These are phyloP conservation scores for Artemia sp. DNA, from an alignment of 2,888 invertebrate genomes.

Conservation along the genomic window DNA sequence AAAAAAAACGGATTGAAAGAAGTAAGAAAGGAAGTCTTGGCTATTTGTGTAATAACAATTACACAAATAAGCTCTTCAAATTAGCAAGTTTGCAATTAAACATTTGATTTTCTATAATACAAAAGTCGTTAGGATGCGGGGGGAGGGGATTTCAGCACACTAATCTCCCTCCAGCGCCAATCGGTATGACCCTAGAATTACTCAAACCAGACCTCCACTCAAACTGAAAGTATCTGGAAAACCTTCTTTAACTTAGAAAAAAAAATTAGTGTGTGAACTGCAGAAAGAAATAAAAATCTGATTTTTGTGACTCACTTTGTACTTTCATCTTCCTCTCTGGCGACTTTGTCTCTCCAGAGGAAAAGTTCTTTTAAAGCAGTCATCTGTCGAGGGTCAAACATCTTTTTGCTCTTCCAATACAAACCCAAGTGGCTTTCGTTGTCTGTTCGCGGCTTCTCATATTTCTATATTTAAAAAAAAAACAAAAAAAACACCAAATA, in stretches of 20 bases:
- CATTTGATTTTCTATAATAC: too few species aligned
- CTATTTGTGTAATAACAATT: too few species aligned
- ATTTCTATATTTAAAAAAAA: constrained; percentile 41
- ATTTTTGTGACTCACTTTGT: constrained; percentile 39
- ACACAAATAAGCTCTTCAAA: too few species aligned
- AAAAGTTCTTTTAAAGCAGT: constrained; percentile 62
- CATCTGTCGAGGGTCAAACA: constrained; percentile 68
- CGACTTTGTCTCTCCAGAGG: constrained; percentile 69
- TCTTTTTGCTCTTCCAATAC: constrained; percentile 54
- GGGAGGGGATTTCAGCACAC: too few species aligned
- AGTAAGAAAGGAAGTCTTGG: too few species aligned
- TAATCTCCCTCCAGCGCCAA: too few species aligned
- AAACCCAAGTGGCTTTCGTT: constrained; percentile 55
- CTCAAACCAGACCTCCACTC: too few species aligned
- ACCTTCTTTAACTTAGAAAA: background rate
- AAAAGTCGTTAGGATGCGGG: too few species aligned
- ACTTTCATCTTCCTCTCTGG: constrained; percentile 79
- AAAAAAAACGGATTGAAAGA: too few species aligned
- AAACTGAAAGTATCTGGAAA: constrained; percentile 19
- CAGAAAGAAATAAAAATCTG: background rate
- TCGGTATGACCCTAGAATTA: too few species aligned
- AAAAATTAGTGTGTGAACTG: background rate
- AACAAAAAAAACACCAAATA: background rate
- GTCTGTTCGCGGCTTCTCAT: constrained; percentile 53
- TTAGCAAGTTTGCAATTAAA: too few species aligned